Evolutionary conservation across 2,888 invertebrate species (phyloP).

Genomic region (Druceiella hillmani): DNA sequence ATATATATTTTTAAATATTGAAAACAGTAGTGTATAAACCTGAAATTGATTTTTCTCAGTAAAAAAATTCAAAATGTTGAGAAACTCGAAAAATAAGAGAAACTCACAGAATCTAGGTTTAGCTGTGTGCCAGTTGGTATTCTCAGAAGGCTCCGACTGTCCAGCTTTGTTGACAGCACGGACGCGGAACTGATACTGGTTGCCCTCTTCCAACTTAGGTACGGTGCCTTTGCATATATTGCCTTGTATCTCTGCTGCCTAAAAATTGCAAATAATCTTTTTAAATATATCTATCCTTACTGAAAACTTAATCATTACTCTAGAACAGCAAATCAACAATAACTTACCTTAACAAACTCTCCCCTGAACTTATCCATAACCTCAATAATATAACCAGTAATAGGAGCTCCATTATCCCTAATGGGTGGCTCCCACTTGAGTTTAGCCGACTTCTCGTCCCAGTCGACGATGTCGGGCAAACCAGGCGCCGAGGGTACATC

Average conservation of each 20-base stretch:
- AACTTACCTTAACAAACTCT: conserved; percentile 65
- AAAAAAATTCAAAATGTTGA: background rate
- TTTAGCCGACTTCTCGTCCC: conserved; percentile 86
- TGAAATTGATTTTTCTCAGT: conserved; percentile 4
- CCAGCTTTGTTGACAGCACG: conserved; percentile 96
- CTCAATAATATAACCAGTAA: conserved; percentile 90
- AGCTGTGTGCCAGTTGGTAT: conserved; percentile 87
- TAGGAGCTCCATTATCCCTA: conserved; percentile 88
- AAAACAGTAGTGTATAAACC: too few species aligned
- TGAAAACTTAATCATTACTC: background rate
- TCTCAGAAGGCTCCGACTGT: conserved; percentile 85
- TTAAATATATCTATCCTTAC: background rate
- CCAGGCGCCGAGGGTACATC: conserved; percentile 85
- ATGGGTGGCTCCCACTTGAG: conserved; percentile 88
- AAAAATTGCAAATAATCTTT: conserved; percentile 1
- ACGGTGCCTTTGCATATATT: conserved; percentile 83
- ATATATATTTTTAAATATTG: too few species aligned
- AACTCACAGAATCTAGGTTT: conserved; percentile 82
- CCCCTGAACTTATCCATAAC: conserved; percentile 85
- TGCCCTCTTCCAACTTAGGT: conserved; percentile 85
- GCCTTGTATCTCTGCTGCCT: conserved; percentile 77
- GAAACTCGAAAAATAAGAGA: conserved; percentile 6
- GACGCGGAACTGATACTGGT: conserved; percentile 92
- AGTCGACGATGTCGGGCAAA: conserved; percentile 85
- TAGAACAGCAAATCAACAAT: background rate